A percentile compares a stretch with the other conserved stretches of the same genome.
Conservation (phyloP, 2,888 invertebrate genomes). For the Baronia brevicornis region DNA sequence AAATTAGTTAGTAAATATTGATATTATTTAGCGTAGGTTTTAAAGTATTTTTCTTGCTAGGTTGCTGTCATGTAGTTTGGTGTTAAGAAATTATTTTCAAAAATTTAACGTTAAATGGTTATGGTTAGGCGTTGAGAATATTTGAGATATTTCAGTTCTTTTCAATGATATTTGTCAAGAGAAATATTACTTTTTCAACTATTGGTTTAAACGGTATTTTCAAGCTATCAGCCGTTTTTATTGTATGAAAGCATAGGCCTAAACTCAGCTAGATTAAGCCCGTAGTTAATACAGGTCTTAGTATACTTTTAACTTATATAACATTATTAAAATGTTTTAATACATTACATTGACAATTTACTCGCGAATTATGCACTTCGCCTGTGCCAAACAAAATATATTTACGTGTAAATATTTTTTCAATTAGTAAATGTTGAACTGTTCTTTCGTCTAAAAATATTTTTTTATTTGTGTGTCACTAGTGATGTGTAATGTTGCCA, state of each 20-base stretch:
- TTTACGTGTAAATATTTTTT: slow-evolving; percentile 68
- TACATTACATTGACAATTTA: slow-evolving; percentile 35
- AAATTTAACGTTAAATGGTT: too few relatives aligned
- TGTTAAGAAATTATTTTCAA: too few relatives aligned
- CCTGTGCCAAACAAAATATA: slow-evolving; percentile 65
- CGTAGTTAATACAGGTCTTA: slow-evolving; percentile 64
- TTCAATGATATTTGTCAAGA: too few relatives aligned
- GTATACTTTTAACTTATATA: slow-evolving; percentile 44
- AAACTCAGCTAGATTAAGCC: slow-evolving; percentile 61
- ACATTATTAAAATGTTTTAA: slow-evolving; percentile 45
- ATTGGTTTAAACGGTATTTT: too few relatives aligned
- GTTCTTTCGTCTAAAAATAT: slow-evolving; percentile 32
- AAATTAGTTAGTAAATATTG: slow-evolving; percentile 46
- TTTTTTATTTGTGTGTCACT: slow-evolving; percentile 26
- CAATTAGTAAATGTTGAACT: slow-evolving; percentile 36
- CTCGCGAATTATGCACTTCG: slow-evolving; percentile 49
- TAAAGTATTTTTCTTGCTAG: slow-evolving; percentile 30
- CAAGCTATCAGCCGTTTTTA: slow-evolving; percentile 11
- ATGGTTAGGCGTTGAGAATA: too few relatives aligned
- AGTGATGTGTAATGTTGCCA: slow-evolving; percentile 13
- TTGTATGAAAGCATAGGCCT: slow-evolving; percentile 50
- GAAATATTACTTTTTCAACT: too few relatives aligned
- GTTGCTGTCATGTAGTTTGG: too few relatives aligned
- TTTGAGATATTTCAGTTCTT: too few relatives aligned
- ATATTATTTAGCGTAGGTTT: slow-evolving; percentile 49